Base-by-base conservation (phyloP, 2,797 vertebrate species). In the Vireo griseus region DNA sequence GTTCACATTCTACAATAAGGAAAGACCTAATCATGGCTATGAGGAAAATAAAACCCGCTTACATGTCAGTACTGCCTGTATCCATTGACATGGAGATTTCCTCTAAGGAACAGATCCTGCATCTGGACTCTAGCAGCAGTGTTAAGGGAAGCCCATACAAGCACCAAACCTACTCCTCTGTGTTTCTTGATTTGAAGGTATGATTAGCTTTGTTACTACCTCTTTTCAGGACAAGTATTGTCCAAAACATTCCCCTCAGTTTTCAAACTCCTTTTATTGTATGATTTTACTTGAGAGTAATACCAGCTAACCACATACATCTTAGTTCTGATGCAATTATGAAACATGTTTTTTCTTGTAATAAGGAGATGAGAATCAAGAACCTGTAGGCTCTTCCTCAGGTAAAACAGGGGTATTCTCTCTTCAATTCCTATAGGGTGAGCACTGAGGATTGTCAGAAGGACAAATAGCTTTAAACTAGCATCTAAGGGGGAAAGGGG, bases 11-110 rank as follows among this genome's bases (percentile, higher is more conserved):
- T 65, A 90, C 39, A 77, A 10, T 51, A 81, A 84, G 22, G 50
- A 86, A 51, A 37, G 58, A 75, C 54, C 51, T 52, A 94, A 89
- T 72, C 57, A 83, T 39, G 78, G 76, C 59, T 90, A 75, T 12
- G 44, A 96, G 82, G 42, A 91, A 94, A 96, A 91, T 86, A 92
- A 96, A 95, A 52, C 1, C 24, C 42, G n/a, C 66, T 92, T 42
- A 52, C 18, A 31, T 44, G 61, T 72, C 88, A 87, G 40, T 84
- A 52, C n/a, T 92, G 72, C 40, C 87, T 47, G 51, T 28, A 37
- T 83, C 35, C 87, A 61, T 78, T 54, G 63, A 94, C 67, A 50
- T 1, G 2, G 45, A 68, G 63, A 61, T 91, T 91, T 85, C 59
- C 81, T 82, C 80, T 39, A 39, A 71, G 75, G 82, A 94, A 40